phyloP scores from a whole-genome alignment of 2,113 vertebrate genomes.

The Psammodynastes pulverulentus region DNA sequence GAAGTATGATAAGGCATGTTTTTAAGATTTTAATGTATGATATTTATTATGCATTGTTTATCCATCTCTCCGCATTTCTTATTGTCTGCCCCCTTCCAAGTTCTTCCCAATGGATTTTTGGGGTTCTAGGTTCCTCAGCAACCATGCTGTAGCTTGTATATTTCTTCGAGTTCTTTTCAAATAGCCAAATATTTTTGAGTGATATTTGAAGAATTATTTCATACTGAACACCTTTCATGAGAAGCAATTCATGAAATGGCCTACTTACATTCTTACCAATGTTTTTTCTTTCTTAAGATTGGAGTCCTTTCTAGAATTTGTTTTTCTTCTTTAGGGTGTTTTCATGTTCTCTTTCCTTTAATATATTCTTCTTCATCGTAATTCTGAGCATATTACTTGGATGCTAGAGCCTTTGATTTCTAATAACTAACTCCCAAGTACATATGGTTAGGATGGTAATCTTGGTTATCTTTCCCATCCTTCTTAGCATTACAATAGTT shows the following conservation, averaged over 20 bases:
- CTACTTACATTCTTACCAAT: not conserved
- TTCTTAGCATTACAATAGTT: not conserved
- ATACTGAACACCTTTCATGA: not conserved
- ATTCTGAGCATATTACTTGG: not conserved
- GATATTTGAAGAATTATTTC: not conserved
- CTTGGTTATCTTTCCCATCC: not conserved
- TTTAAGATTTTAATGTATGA: not conserved
- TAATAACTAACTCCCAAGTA: not conserved
- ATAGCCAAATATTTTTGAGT: not conserved
- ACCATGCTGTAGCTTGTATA: too few relatives aligned
- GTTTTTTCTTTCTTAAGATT: not conserved
- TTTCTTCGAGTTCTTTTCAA: not conserved
- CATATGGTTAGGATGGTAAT: not conserved
- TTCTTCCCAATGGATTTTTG: constrained; percentile 1
- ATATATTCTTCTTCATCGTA: not conserved
- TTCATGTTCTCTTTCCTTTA: not conserved
- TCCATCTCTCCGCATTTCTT: not conserved
- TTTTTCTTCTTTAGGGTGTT: not conserved
- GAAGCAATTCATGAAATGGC: not conserved
- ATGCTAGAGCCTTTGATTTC: not conserved
- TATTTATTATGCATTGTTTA: not conserved
- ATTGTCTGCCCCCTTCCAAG: not conserved
- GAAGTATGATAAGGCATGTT: not conserved
- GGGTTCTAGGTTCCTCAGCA: not conserved
- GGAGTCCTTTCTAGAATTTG: not conserved